Conservation (phyloP, 2,888 invertebrate species). For the Diadegma fenestrale region DNA sequence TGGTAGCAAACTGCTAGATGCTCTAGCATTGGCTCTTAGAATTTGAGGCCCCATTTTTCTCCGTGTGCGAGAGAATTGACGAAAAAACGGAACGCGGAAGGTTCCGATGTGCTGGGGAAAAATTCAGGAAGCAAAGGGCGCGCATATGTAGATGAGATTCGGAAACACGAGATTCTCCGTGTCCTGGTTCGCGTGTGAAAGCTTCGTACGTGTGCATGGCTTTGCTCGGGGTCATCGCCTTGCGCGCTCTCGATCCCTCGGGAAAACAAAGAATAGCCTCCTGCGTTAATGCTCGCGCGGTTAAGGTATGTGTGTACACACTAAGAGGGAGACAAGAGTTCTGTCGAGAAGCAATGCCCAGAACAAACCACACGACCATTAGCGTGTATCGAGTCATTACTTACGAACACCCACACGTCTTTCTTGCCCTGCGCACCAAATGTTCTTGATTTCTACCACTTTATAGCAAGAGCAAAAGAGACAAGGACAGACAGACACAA, state of each 20-base stretch:
- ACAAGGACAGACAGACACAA: constrained; percentile 32
- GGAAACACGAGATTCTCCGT: constrained; percentile 33
- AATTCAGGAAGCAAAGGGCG: constrained; percentile 34
- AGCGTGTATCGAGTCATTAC: constrained; percentile 79
- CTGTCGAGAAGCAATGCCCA: constrained; percentile 33
- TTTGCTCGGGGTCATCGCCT: constrained; percentile 59
- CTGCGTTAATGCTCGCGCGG: constrained; percentile 68
- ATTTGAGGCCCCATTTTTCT: too few species aligned
- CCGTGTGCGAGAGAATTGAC: too few species aligned
- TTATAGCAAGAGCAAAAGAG: not conserved
- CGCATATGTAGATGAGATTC: constrained; percentile 2
- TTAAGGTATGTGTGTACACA: constrained; percentile 46
- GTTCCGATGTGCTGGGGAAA: constrained; percentile 20
- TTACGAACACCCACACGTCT: constrained; percentile 69
- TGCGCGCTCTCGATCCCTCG: constrained; percentile 37
- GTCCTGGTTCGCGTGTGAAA: constrained; percentile 22
- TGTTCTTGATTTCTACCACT: constrained; percentile 32
- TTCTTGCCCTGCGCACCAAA: not conserved
- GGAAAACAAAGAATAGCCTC: constrained; percentile 71
- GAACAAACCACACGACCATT: constrained; percentile 72
- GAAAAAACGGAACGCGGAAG: not conserved
- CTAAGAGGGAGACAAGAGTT: constrained; percentile 57
- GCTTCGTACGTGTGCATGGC: constrained; percentile 21
- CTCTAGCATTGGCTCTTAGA: too few species aligned
- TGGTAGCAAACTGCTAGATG: too few species aligned